Conservation (phyloP, 2,797 vertebrate species). For the Schizopygopsis malacanthus region DNA sequence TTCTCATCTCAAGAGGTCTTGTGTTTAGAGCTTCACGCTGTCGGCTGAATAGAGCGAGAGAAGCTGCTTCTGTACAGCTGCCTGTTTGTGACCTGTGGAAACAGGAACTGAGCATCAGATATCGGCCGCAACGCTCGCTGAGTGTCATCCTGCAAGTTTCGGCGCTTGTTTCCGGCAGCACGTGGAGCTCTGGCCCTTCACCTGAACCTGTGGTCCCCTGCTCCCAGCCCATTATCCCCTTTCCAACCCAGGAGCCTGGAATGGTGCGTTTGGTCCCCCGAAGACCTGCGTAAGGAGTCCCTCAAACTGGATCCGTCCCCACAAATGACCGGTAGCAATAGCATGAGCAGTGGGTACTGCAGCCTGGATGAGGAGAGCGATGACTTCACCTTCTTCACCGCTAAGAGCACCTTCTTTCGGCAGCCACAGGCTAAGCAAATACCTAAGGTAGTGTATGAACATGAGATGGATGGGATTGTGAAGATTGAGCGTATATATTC, state of each 20-base stretch:
- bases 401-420: slow-evolving; percentile 92
- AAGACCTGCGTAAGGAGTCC: slow-evolving; percentile 52
- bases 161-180: slow-evolving; percentile 63
- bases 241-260: slow-evolving; percentile 57
- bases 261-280: slow-evolving; percentile 53
- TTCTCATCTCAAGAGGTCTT: slow-evolving; percentile 1
- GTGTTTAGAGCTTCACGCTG: not conserved
- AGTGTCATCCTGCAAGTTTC: slow-evolving; percentile 74
- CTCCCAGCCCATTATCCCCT: slow-evolving; percentile 17
- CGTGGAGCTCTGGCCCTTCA: slow-evolving; percentile 58
- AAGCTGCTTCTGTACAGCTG: slow-evolving; percentile 29
- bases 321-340: slow-evolving; percentile 89
- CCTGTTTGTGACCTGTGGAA: slow-evolving; percentile 45
- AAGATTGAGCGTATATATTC: not conserved
- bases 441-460: slow-evolving; percentile 72
- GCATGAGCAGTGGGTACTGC: slow-evolving; percentile 98
- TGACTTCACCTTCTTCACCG: slow-evolving; percentile 93
- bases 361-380: slow-evolving; percentile 93
- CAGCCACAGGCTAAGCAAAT: slow-evolving; percentile 68
- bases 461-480: not conserved
- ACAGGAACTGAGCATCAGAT: slow-evolving; percentile 64
- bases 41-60: slow-evolving; percentile 11
- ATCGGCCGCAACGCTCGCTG: slow-evolving; percentile 45
- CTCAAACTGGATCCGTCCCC: slow-evolving; percentile 55
- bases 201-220: slow-evolving; percentile 62